Conservation (phyloP, 1,140 invertebrate species). For the Pseudobourletiella spinata region DNA sequence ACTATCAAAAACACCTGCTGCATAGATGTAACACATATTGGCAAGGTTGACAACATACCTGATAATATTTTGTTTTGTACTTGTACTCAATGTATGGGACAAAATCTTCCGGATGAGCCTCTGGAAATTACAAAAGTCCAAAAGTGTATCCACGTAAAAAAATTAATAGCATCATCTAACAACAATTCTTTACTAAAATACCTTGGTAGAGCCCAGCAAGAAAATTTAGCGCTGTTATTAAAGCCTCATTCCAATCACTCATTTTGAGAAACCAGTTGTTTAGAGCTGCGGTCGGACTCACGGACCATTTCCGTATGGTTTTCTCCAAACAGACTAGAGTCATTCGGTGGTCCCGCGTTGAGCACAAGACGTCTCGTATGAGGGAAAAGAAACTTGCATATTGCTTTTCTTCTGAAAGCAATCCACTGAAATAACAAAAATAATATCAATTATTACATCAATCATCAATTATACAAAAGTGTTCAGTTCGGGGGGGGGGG, state of each 20-base stretch:
- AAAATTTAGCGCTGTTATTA: slow-evolving; percentile 74
- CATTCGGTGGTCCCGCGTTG: slow-evolving; percentile 70
- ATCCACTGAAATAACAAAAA: slow-evolving; percentile 12
- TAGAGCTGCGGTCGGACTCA: slow-evolving; percentile 66
- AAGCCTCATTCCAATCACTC: slow-evolving; percentile 65
- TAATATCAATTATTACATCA: not conserved
- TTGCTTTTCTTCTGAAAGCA: slow-evolving; percentile 33
- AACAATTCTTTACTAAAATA: too few species aligned
- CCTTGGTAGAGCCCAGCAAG: slow-evolving; percentile 72
- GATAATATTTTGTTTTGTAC: slow-evolving; percentile 44
- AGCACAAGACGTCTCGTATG: slow-evolving; percentile 68
- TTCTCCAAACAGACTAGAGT: slow-evolving; percentile 62
- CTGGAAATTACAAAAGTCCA: slow-evolving; percentile 37
- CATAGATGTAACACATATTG: too few species aligned
- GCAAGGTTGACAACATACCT: slow-evolving; percentile 1
- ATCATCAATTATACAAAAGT: too few species aligned
- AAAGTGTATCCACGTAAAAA: slow-evolving; percentile 5
- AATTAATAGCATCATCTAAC: too few species aligned
- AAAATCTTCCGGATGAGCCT: slow-evolving; percentile 71
- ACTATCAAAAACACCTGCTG: too few species aligned
- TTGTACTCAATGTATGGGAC: slow-evolving; percentile 90
- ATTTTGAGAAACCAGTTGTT: slow-evolving; percentile 68
- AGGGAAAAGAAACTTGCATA: slow-evolving; percentile 71
- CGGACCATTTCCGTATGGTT: slow-evolving; percentile 66
- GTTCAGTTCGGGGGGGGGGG: too few species aligned